Percentiles rank a stretch among this genome's conserved stretches.
These are phyloP conservation scores for Hesperophylax magnus DNA, from an alignment of 1,140 invertebrate genomes.

Conservation along the genomic window DNA sequence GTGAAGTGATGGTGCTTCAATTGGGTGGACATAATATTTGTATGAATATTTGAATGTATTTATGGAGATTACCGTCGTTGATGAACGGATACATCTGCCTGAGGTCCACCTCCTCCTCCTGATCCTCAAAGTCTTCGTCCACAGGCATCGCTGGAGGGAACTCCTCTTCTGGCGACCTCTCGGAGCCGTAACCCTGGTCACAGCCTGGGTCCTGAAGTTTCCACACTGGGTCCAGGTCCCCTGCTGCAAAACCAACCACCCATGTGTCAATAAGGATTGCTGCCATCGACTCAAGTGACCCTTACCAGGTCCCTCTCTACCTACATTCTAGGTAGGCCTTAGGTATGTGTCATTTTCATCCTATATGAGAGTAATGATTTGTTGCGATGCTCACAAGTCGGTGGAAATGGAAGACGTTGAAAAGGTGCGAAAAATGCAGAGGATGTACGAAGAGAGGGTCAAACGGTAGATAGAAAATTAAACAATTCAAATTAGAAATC, in stretches of 20 bases:
- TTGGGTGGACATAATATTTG: too few species aligned
- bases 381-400: too few species aligned
- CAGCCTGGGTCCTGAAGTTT: slow-evolving; percentile 74
- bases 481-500: too few species aligned
- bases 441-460: too few species aligned
- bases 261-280: slow-evolving; percentile 22
- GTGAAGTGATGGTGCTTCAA: too few species aligned
- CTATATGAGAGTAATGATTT: too few species aligned
- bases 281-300: slow-evolving; percentile 7
- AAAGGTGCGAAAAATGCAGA: too few species aligned
- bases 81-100: slow-evolving; percentile 75
- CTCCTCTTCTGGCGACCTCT: slow-evolving; percentile 84
- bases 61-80: slow-evolving; percentile 71
- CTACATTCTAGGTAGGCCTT: too few species aligned
- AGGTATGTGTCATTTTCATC: too few species aligned
- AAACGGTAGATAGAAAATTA: too few species aligned
- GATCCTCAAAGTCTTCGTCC: slow-evolving; percentile 64
- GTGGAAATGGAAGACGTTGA: neutral
- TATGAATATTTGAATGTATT: slow-evolving; percentile 8
- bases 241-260: slow-evolving; percentile 44
- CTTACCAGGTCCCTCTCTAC: too few species aligned
- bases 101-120: slow-evolving; percentile 70
- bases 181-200: slow-evolving; percentile 84
- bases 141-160: slow-evolving; percentile 77
- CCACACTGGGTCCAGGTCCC: slow-evolving; percentile 65